These are phyloP conservation scores for Ormyrus nitidulus DNA, from an alignment of 2,888 invertebrate genomes.

Conservation along the genomic window DNA sequence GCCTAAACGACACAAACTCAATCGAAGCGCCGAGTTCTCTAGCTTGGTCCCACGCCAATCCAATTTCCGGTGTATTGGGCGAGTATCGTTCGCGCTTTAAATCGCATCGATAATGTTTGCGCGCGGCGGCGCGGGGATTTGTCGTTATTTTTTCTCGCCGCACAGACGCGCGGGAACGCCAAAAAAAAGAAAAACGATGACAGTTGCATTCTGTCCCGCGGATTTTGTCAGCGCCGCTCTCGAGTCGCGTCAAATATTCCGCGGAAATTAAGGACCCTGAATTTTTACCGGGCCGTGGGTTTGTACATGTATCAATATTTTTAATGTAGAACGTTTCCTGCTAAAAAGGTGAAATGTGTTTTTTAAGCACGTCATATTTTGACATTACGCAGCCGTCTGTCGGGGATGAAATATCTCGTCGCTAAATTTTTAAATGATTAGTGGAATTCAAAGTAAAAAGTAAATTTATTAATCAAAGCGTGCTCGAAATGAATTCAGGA, in stretches of 20 bases:
- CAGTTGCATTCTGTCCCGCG: constrained; percentile 6
- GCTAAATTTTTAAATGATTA: too few relatives aligned
- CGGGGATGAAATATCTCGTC: too few relatives aligned
- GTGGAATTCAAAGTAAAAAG: too few relatives aligned
- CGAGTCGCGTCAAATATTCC: constrained; percentile 21
- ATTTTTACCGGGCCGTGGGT: too few relatives aligned
- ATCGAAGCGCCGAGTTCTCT: constrained; percentile 42
- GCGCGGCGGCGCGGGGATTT: constrained; percentile 16
- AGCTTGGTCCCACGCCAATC: constrained; percentile 60
- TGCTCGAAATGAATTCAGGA: too few relatives aligned
- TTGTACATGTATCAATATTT: too few relatives aligned
- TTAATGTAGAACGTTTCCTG: too few relatives aligned
- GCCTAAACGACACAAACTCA: constrained; percentile 39
- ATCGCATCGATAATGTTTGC: constrained; percentile 59
- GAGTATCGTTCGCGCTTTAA: constrained; percentile 58
- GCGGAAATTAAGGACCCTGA: neutral
- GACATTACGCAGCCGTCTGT: too few relatives aligned
- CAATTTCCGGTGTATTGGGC: constrained; percentile 60
- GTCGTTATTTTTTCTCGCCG: constrained; percentile 24
- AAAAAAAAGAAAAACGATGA: constrained; percentile 1
- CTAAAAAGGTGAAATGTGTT: too few relatives aligned
- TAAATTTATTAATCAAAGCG: too few relatives aligned
- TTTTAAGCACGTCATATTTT: too few relatives aligned
- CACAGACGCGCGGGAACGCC: neutral
- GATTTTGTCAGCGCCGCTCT: constrained; percentile 38